phyloP scores from a whole-genome alignment of 2,888 invertebrate genomes.

The Prionchulus punctatus region DNA sequence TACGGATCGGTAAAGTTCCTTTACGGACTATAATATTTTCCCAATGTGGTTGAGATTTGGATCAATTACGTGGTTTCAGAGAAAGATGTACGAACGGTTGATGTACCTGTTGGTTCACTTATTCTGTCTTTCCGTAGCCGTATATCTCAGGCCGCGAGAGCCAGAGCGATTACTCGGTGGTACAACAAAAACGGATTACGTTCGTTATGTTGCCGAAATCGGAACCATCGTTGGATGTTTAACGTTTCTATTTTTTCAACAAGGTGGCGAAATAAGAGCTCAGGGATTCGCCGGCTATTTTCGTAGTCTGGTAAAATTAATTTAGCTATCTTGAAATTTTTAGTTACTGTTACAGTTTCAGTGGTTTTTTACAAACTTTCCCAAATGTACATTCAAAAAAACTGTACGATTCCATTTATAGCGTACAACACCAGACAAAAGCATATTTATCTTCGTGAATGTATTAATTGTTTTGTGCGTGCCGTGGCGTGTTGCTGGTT shows the following conservation, averaged over 20 bases:
- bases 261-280: slow-evolving; percentile 81
- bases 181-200: slow-evolving; percentile 19
- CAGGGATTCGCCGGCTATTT: slow-evolving; percentile 76
- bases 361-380: too few species aligned
- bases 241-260: slow-evolving; percentile 72
- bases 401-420: slow-evolving; percentile 20
- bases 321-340: too few species aligned
- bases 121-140: slow-evolving; percentile 65
- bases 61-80: slow-evolving; percentile 41
- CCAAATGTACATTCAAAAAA: too few species aligned
- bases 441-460: background rate
- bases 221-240: slow-evolving; percentile 68
- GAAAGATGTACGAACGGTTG: slow-evolving; percentile 77
- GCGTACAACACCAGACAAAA: background rate
- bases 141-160: slow-evolving; percentile 64
- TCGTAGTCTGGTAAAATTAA: slow-evolving; percentile 84
- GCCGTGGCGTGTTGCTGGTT: slow-evolving; percentile 4
- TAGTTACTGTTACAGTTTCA: too few species aligned
- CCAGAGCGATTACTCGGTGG: background rate
- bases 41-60: background rate
- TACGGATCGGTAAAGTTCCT: slow-evolving; percentile 64
- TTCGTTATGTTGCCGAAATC: slow-evolving; percentile 60
- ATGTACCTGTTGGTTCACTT: slow-evolving; percentile 72
- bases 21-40: background rate
- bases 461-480: slow-evolving; percentile 15